Conservation (phyloP, 2,888 invertebrate species). For the Mycalesis mineus region DNA sequence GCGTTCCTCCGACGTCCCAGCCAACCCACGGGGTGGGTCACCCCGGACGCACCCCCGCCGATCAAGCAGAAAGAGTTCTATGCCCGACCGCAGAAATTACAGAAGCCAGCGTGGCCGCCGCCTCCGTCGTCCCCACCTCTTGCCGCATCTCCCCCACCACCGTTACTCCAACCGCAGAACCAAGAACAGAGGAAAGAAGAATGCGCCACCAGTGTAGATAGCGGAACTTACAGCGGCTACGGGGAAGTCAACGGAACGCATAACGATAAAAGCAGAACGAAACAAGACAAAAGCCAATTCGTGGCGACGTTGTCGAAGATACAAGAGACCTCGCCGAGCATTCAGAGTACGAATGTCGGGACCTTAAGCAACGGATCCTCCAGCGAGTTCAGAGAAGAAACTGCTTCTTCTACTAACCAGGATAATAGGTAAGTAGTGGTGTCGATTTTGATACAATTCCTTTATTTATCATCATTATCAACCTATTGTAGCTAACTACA, state of each 20-base stretch:
- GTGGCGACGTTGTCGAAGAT: conserved; percentile 81
- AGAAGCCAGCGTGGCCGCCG: conserved; percentile 85
- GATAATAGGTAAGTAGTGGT: conserved; percentile 59
- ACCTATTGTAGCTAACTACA: no score
- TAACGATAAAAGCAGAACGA: conserved; percentile 56
- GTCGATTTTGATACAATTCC: no score
- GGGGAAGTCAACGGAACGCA: conserved; percentile 66
- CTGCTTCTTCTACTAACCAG: conserved; percentile 53
- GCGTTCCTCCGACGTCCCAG: conserved; percentile 89
- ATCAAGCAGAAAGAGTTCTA: conserved; percentile 85
- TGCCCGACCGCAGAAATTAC: conserved; percentile 86
- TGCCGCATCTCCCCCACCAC: conserved; percentile 81
- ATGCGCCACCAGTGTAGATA: conserved; percentile 68
- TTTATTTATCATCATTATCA: no score
- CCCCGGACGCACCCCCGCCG: conserved; percentile 67
- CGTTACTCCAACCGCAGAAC: conserved; percentile 42
- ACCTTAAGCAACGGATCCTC: conserved; percentile 66
- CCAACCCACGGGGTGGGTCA: conserved; percentile 80
- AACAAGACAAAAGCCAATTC: conserved; percentile 72
- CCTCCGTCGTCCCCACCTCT: conserved; percentile 62
- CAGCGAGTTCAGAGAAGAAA: conserved; percentile 54
- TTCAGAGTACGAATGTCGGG: conserved; percentile 56
- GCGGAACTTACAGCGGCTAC: conserved; percentile 68
- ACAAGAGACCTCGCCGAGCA: conserved; percentile 78
- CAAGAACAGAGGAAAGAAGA: conserved; percentile 63